phyloP scores from a whole-genome alignment of 2,113 vertebrate genomes.

The Caracal caracal region DNA sequence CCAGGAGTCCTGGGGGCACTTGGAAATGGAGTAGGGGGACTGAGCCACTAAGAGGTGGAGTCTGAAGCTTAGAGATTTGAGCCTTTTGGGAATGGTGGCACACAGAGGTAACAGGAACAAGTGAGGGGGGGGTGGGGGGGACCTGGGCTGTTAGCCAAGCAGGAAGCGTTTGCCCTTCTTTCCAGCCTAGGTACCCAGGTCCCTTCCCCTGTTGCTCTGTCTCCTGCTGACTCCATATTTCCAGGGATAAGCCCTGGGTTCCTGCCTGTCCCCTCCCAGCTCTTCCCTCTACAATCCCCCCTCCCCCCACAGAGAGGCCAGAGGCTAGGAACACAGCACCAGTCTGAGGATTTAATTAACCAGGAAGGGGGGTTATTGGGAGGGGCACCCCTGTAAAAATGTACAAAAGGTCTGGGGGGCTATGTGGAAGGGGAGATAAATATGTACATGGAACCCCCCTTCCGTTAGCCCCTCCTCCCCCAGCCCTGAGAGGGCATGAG shows the following conservation, averaged over 20 bases:
- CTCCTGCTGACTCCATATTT: conserved; percentile 48
- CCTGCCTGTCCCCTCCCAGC: conserved; percentile 48
- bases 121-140: background rate
- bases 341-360: conserved; percentile 83
- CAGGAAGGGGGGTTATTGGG: conserved; percentile 65
- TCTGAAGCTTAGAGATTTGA: conserved; percentile 68
- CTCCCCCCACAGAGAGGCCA: conserved; percentile 76
- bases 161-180: conserved; percentile 29
- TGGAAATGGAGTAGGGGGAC: conserved; percentile 54
- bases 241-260: conserved; percentile 50
- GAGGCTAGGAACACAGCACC: conserved; percentile 82
- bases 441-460: conserved; percentile 80
- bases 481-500: conserved; percentile 67
- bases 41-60: conserved; percentile 63
- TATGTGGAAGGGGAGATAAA: conserved; percentile 77
- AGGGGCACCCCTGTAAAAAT: conserved; percentile 81
- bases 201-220: conserved; percentile 42
- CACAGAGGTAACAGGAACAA: conserved; percentile 57
- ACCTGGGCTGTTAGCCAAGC: conserved; percentile 47
- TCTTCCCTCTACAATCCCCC: conserved; percentile 44
- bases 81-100: conserved; percentile 53
- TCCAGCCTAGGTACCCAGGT: conserved; percentile 36
- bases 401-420: conserved; percentile 79
- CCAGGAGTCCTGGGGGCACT: conserved; percentile 79
- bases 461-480: conserved; percentile 68